Base-by-base conservation (phyloP, 2,113 vertebrate genomes). In the Silurus glanis region DNA sequence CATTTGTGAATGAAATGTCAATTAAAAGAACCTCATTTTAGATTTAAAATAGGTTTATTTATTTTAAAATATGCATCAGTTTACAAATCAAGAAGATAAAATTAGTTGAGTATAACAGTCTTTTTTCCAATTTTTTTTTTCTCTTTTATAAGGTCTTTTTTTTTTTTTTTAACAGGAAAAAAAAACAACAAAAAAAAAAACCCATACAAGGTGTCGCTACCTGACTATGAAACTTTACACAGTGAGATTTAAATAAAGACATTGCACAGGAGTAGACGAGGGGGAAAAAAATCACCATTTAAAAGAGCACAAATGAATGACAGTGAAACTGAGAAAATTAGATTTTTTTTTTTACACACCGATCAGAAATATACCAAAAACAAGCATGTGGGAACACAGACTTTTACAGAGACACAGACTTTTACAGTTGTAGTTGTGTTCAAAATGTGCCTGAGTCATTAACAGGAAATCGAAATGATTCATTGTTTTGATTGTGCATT, bases 41-140 rank as follows among this genome's bases (percentile, higher is more conserved):
- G 86, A 93, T 95, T 96, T 97, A 97, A 98, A 98, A 98, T 97
- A 98, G 92, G 95, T 98, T 97, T 96, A 97, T 97, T 95, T 92
- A 89, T 95, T 96, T 98, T 96, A 97, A 98, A 99, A 99, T 98
- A 97, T 96, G 96, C 95, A 96, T 97, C 87, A 91, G 93, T 96
- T 96, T 94, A 98, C 96, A 95, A 94, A 96, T 92, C 96, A 93
- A 94, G 96, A 96, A 96, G 96, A 97, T 95, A 95, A 95, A 94
- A 91, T 95, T 94, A 95, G 92, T 94, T 93, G 91, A 94, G 95
- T 92, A 95, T 96, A 97, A 97, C 97, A 97, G 96, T 97, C 95
- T 96, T 90, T 92, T 90, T 89, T 87, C 72, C 85, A 67, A 56
- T 83, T 90, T 91, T 76, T 80, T 72, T 86, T 94, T 95, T 96